These are phyloP conservation scores for Neosilurus mollespiculum DNA, from an alignment of 2,797 vertebrate species.

Conservation along the genomic window DNA sequence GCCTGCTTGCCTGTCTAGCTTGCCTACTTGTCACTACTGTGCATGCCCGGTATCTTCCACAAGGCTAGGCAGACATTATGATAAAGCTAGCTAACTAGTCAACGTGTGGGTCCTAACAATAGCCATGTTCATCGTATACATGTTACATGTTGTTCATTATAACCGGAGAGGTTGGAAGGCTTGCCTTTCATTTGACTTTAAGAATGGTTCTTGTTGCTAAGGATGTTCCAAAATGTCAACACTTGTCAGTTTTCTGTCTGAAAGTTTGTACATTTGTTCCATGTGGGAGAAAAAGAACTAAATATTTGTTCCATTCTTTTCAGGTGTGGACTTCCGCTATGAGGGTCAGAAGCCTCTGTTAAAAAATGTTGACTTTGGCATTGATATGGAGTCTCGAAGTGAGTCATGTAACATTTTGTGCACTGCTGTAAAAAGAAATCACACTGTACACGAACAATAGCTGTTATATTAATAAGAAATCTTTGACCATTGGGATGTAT, in stretches of 20 bases:
- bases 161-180: too few species aligned
- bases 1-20: too few species aligned
- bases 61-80: too few species aligned
- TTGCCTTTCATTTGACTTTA: not conserved
- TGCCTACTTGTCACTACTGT: too few species aligned
- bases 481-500: not conserved
- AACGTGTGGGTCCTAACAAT: too few species aligned
- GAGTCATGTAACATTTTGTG: conserved; percentile 59
- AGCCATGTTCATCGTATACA: too few species aligned
- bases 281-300: not conserved
- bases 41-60: too few species aligned
- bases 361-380: conserved; percentile 89
- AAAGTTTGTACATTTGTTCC: not conserved
- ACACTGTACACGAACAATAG: not conserved
- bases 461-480: not conserved
- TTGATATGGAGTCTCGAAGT: conserved; percentile 93
- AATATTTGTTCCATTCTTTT: not conserved
- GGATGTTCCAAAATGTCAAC: not conserved
- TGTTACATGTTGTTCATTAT: too few species aligned
- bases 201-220: not conserved
- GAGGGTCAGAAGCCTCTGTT: conserved; percentile 82
- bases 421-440: not conserved
- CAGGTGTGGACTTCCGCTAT: conserved; percentile 85
- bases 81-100: too few species aligned
- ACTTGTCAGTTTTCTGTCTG: not conserved